These are phyloP conservation scores for Recurvirostra avosetta DNA, from an alignment of 2,113 vertebrate species.

Conservation along the genomic window DNA sequence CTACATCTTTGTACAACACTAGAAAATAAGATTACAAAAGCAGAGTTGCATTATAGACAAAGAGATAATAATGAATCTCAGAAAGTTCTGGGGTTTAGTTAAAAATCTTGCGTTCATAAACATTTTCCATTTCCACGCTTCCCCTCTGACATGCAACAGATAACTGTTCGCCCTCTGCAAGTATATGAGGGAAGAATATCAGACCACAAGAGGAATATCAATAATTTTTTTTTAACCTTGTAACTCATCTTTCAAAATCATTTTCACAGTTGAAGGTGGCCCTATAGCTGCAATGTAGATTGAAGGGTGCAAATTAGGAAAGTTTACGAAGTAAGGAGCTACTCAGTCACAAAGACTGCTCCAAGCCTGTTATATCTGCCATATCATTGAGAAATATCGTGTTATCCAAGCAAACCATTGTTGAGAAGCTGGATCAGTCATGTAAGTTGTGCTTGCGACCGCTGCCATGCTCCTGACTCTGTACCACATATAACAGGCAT, in stretches of 20 bases:
- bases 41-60: background rate
- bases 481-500: accelerated
- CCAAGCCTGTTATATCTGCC: background rate
- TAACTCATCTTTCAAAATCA: background rate
- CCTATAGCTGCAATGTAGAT: background rate
- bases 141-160: background rate
- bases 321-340: background rate
- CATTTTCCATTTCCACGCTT: background rate
- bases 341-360: background rate
- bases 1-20: background rate
- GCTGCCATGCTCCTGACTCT: background rate
- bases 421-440: background rate
- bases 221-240: background rate
- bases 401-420: background rate
- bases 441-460: background rate
- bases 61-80: background rate
- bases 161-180: background rate
- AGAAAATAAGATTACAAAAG: background rate
- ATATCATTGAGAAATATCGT: background rate
- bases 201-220: background rate
- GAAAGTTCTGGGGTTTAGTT: background rate
- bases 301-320: background rate
- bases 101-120: background rate
- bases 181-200: background rate
- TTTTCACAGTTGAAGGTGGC: background rate